Evolutionary conservation across 2,888 invertebrate genomes (phyloP).

Genomic region (Seira sanloemensis): DNA sequence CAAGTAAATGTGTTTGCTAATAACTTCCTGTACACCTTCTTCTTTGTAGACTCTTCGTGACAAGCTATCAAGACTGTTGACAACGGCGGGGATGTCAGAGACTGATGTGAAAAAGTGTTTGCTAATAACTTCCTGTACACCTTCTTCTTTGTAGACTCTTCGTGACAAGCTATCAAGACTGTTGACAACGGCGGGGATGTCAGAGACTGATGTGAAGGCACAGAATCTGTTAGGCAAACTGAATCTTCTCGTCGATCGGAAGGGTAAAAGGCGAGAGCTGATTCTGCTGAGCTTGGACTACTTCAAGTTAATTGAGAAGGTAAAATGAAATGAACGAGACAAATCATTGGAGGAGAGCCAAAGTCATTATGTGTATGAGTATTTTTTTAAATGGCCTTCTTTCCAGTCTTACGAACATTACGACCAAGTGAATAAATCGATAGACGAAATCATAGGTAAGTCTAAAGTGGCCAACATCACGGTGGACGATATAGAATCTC

Average conservation of each 20-base stretch:
- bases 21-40: not conserved
- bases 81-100: conserved; percentile 53
- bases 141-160: conserved; percentile 34
- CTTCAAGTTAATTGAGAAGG: conserved; percentile 62
- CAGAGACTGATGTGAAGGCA: conserved; percentile 56
- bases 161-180: conserved; percentile 53
- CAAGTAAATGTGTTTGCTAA: not conserved
- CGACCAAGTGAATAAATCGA: conserved; percentile 32
- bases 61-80: conserved; percentile 50
- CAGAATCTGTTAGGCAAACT: conserved; percentile 45
- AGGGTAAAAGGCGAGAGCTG: conserved; percentile 55
- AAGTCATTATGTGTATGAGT: no score
- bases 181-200: conserved; percentile 51
- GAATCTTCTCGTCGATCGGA: conserved; percentile 47
- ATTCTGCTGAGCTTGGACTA: conserved; percentile 64
- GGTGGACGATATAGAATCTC: conserved; percentile 49
- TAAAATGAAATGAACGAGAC: conserved; percentile 21
- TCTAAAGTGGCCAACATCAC: conserved; percentile 41
- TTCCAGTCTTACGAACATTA: conserved; percentile 63
- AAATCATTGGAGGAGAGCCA: conserved; percentile 1
- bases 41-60: conserved; percentile 65
- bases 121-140: conserved; percentile 8
- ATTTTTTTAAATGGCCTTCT: not conserved
- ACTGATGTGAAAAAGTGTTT: conserved; percentile 65
- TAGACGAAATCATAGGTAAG: conserved; percentile 51